phyloP scores from a whole-genome alignment of 2,113 vertebrate genomes.

The Uria aalge region DNA sequence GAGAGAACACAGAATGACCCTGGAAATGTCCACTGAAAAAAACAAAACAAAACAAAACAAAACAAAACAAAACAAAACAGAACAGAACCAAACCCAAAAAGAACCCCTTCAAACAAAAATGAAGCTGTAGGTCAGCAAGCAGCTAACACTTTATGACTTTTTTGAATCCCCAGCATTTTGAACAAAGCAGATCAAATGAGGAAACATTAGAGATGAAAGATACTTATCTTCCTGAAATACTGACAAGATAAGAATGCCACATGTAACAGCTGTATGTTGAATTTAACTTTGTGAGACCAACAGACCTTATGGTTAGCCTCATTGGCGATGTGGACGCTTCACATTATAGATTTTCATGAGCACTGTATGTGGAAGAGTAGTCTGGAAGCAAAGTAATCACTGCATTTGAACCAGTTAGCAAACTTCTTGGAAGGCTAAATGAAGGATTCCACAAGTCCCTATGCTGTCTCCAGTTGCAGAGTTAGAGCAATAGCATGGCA shows the following conservation, averaged over 20 bases:
- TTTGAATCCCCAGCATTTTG: background rate
- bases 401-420: background rate
- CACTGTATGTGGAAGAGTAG: background rate
- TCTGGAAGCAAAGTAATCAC: background rate
- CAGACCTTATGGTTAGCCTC: background rate
- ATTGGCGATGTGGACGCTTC: background rate
- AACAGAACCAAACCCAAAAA: no score
- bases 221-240: background rate
- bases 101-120: background rate
- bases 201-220: background rate
- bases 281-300: background rate
- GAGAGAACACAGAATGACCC: background rate
- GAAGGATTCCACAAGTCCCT: background rate
- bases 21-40: background rate
- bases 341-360: background rate
- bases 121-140: background rate
- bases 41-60: background rate
- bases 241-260: no score
- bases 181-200: background rate
- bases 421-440: background rate
- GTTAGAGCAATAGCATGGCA: background rate
- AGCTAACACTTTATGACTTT: background rate
- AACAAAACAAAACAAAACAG: background rate
- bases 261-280: accelerated
- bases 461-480: background rate